Conservation (phyloP, 2,888 invertebrate species). For the Vanessa cardui region DNA sequence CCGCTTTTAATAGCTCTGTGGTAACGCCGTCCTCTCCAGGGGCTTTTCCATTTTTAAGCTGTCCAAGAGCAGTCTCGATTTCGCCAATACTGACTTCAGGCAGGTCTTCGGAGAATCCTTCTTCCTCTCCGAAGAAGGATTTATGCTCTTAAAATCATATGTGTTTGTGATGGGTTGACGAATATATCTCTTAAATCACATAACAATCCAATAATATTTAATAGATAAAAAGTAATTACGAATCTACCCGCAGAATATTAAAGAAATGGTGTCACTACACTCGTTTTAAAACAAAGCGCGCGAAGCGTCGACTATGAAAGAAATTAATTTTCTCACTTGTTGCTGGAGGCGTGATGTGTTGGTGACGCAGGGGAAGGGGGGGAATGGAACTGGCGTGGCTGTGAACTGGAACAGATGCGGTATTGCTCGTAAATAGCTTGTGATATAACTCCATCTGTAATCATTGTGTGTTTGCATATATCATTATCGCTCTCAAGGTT, state of each 20-base stretch:
- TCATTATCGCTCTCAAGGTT: neutral
- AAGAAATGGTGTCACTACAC: conserved; percentile 7
- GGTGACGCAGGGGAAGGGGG: neutral
- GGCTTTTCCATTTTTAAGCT: no score
- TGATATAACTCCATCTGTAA: neutral
- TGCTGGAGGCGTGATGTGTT: conserved; percentile 28
- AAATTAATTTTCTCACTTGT: conserved; percentile 43
- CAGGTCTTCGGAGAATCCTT: no score
- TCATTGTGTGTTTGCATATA: neutral
- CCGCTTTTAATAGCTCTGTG: no score
- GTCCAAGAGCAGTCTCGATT: no score
- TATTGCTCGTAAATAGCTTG: conserved; percentile 4
- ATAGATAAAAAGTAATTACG: neutral
- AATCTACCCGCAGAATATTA: neutral
- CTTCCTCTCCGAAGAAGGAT: no score
- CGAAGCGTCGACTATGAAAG: conserved; percentile 28
- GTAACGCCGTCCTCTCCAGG: no score
- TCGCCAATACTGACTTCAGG: no score
- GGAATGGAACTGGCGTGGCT: neutral
- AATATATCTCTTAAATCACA: no score
- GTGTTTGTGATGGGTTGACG: no score
- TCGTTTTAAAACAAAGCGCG: conserved; percentile 30
- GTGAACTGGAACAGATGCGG: conserved; percentile 8
- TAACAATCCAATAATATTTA: neutral
- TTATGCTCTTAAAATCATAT: no score